Evolutionary conservation across 1,140 invertebrate species (phyloP), one percentile per base, ranked within the genome.

Genomic region (Vanessa tameamea): DNA sequence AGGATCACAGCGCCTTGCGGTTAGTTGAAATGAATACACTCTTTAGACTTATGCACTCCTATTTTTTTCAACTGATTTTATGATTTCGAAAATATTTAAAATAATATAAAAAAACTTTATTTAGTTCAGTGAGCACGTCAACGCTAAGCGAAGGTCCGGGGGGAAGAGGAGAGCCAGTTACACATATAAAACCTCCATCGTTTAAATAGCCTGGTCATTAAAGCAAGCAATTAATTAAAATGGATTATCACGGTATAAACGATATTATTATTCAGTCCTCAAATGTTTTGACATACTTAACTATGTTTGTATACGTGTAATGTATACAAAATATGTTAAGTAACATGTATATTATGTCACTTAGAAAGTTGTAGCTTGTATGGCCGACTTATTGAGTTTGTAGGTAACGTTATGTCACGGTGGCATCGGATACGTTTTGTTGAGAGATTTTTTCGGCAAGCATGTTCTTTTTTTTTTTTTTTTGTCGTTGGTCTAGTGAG

Each of bases 291-390:
- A 77, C 72, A 71, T 16, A 76, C 59, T 64, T 69, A 72, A 51
- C 23, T 26, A 26, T 79, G 78, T 79, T 77, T 79, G 66, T 79
- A 48, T 76, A 75, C 72, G 72, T 74, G 78, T 63, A 31, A 48
- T 69, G 78, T 72, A 23, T 67, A 50, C 48, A 37, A 66, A 71
- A 26, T 31, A 37, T 73, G 69, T 79, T 79, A 64, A 70, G 74
- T 79, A 79, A 76, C 53, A 59, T 68, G 69, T 59, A 74, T 57
- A 69, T 79, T 79, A 79, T 79, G 75, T 79, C 78, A 79, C 67
- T 4, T 77, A 72, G 78, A 79, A 79, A 79, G 78, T 76, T 69
- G 74, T 55, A 63, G 61, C 59, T 72, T 61, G 69, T 72, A 61
- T 76, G 69, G 50, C 69, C 69, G 71, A 76, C 59, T 59, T 76